Percentiles rank a stretch among this genome's conserved stretches.
phyloP scores from a whole-genome alignment of 2,113 vertebrate genomes.

The Balaenoptera acutorostrata region DNA sequence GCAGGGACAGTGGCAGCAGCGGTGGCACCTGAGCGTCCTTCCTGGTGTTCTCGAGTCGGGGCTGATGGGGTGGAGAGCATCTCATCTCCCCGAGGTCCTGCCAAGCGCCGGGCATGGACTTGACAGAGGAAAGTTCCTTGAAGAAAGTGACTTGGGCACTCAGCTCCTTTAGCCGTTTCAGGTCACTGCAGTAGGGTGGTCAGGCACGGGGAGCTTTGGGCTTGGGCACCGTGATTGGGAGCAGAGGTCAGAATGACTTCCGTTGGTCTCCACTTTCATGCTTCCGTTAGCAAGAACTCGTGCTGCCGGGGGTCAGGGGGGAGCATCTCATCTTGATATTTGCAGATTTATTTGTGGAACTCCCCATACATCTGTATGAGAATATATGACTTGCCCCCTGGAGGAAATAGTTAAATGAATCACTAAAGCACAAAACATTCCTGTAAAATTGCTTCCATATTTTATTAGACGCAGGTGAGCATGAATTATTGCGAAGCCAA shows the following conservation, averaged over 20 bases:
- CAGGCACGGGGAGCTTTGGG: fast-evolving
- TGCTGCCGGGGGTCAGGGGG: background rate
- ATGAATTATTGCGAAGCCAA: slow-evolving; percentile 63
- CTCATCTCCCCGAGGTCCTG: background rate
- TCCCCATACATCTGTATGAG: slow-evolving; percentile 71
- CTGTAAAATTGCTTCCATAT: slow-evolving; percentile 79
- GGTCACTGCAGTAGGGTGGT: background rate
- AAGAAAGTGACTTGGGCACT: background rate
- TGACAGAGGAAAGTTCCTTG: background rate
- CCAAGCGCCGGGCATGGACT: background rate
- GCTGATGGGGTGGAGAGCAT: fast-evolving
- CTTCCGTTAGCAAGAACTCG: slow-evolving; percentile 58
- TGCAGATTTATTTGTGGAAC: slow-evolving; percentile 71
- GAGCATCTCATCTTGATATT: slow-evolving; percentile 57
- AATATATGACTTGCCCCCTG: slow-evolving; percentile 59
- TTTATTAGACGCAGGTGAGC: slow-evolving; percentile 78
- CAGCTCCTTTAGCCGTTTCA: background rate
- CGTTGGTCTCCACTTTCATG: background rate
- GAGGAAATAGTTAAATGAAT: slow-evolving; percentile 79
- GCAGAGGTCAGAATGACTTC: background rate
- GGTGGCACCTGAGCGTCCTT: background rate
- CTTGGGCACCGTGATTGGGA: fast-evolving
- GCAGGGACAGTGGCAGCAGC: background rate
- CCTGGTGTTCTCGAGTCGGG: background rate
- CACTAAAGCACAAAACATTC: slow-evolving; percentile 76